Evolutionary conservation across 1,140 invertebrate species (phyloP).

Genomic region (Gryon sp.): DNA sequence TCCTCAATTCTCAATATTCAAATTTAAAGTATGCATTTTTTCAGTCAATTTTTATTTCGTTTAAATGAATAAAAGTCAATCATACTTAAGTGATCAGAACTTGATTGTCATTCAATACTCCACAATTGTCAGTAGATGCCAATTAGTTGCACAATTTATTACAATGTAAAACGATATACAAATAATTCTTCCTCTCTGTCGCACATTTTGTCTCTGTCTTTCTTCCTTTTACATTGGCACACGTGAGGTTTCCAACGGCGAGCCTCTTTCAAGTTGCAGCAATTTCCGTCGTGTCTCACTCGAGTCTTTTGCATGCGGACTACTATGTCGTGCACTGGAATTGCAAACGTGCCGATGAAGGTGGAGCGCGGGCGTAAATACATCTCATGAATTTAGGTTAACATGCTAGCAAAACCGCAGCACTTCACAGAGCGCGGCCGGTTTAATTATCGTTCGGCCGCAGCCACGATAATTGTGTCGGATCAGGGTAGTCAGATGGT

Average conservation of each 20-base stretch:
- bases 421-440: conserved; percentile 67
- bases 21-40: too few relatives aligned
- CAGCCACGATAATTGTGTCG: conserved; percentile 69
- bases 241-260: conserved; percentile 15
- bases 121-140: background rate
- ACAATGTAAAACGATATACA: conserved; percentile 24
- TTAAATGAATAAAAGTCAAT: too few relatives aligned
- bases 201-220: background rate
- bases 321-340: conserved; percentile 37
- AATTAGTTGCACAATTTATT: conserved; percentile 35
- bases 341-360: conserved; percentile 49
- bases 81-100: too few relatives aligned
- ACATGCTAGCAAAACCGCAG: conserved; percentile 74
- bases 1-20: too few relatives aligned
- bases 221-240: conserved; percentile 13
- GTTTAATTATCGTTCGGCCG: conserved; percentile 73
- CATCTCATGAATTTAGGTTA: conserved; percentile 75
- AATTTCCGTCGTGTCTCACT: conserved; percentile 46
- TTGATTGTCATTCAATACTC: background rate
- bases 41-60: too few relatives aligned
- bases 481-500: conserved; percentile 55
- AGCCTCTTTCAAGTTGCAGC: conserved; percentile 44
- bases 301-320: conserved; percentile 43
- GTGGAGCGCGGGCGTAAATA: conserved; percentile 69
- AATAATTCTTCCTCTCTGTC: conserved; percentile 5